These are phyloP conservation scores for Amphibalanus amphitrite DNA, from an alignment of 1,140 invertebrate genomes.

Conservation along the genomic window DNA sequence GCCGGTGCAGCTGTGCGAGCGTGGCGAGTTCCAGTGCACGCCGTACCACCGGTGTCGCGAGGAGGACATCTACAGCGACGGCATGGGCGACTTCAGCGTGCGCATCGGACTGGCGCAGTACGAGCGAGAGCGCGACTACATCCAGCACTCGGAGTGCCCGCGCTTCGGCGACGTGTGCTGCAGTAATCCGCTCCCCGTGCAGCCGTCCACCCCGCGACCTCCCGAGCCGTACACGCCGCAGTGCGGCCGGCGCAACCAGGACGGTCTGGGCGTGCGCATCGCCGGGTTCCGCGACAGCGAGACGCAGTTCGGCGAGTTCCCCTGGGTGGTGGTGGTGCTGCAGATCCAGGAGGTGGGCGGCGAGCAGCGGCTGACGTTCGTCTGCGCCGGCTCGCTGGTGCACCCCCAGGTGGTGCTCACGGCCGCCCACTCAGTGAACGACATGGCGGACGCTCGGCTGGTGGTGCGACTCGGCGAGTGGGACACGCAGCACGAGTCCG, in stretches of 20 bases:
- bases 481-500: slow-evolving; percentile 13
- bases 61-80: neutral
- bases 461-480: slow-evolving; percentile 14
- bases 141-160: slow-evolving; percentile 17
- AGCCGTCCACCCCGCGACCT: neutral
- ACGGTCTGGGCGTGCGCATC: slow-evolving; percentile 49
- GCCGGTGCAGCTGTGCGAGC: neutral
- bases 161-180: slow-evolving; percentile 25
- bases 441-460: slow-evolving; percentile 13
- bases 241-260: slow-evolving; percentile 49
- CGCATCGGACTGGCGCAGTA: neutral
- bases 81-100: neutral
- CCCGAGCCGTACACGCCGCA: slow-evolving; percentile 23
- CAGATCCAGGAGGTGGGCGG: slow-evolving; percentile 35
- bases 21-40: neutral
- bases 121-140: neutral
- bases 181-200: slow-evolving; percentile 16
- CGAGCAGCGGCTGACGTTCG: slow-evolving; percentile 8
- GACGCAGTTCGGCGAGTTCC: slow-evolving; percentile 18
- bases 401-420: slow-evolving; percentile 48
- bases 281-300: slow-evolving; percentile 32
- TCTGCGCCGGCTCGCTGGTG: slow-evolving; percentile 54
- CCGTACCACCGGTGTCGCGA: neutral
- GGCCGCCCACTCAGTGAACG: slow-evolving; percentile 43
- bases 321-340: slow-evolving; percentile 40